phyloP scores from a whole-genome alignment of 2,888 invertebrate species.

The Oeneis ivallda region DNA sequence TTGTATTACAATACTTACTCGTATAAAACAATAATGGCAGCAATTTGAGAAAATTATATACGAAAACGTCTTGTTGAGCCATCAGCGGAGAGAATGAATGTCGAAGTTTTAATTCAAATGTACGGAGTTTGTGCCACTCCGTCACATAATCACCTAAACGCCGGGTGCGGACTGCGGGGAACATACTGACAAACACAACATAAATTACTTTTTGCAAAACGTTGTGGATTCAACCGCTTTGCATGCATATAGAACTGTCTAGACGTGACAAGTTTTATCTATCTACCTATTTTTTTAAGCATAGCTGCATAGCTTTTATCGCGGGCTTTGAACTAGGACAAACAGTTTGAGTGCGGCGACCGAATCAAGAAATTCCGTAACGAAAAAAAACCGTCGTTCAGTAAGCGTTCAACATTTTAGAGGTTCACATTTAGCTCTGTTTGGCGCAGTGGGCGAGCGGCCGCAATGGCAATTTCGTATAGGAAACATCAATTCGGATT shows the following conservation, averaged over 20 bases:
- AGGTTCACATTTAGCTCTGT: too few species aligned
- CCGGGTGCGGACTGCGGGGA: background rate
- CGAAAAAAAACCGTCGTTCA: too few species aligned
- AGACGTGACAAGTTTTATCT: conserved; percentile 1
- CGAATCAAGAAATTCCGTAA: too few species aligned
- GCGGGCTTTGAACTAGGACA: too few species aligned
- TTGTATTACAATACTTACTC: background rate
- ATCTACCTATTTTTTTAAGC: too few species aligned
- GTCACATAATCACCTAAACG: conserved; percentile 35
- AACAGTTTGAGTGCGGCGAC: too few species aligned
- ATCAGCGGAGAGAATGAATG: conserved; percentile 16
- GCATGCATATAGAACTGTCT: background rate
- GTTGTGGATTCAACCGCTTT: conserved; percentile 2
- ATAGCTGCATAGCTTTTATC: too few species aligned
- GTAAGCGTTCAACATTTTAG: too few species aligned
- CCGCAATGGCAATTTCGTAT: too few species aligned
- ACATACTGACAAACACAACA: conserved; percentile 44
- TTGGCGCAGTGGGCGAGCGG: too few species aligned
- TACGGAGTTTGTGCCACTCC: conserved; percentile 37
- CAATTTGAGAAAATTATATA: background rate
- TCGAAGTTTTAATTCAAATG: conserved; percentile 38
- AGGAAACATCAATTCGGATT: too few species aligned
- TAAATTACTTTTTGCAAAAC: conserved; percentile 50
- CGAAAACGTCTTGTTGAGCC: background rate
- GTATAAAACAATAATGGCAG: background rate